Evolutionary conservation across 2,113 vertebrate genomes (phyloP).

Genomic region (Ceyx cyanopectus): DNA sequence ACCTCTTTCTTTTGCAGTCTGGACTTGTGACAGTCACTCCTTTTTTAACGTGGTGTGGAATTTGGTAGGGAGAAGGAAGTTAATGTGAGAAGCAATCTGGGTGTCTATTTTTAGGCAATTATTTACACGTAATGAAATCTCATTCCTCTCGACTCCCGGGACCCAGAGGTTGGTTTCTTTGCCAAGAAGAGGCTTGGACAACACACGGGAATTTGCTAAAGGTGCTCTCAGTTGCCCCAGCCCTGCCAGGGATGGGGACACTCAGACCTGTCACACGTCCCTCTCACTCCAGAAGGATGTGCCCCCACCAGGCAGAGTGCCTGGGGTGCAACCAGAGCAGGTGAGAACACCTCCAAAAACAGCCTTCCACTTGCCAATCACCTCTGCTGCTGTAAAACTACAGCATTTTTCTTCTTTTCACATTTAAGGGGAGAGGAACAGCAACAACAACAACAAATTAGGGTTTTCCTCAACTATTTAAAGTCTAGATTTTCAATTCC

Average conservation of each 20-base stretch:
- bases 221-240: background rate
- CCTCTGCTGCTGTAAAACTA: background rate
- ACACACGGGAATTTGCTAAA: background rate
- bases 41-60: background rate
- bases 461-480: background rate
- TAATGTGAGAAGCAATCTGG: conserved; percentile 48
- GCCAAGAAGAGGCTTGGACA: conserved; percentile 33
- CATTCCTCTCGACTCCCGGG: conserved; percentile 11
- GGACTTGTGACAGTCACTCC: background rate
- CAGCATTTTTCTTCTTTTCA: background rate
- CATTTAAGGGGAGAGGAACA: background rate
- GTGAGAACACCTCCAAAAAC: background rate
- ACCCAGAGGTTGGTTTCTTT: background rate
- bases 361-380: background rate
- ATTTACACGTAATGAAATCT: conserved; percentile 60
- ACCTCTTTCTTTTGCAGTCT: background rate
- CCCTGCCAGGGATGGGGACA: background rate
- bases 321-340: background rate
- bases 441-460: background rate
- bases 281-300: background rate
- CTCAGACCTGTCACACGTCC: background rate
- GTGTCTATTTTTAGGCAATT: conserved; percentile 55
- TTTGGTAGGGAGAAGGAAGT: background rate
- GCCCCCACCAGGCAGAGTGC: background rate
- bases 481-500: background rate